Evolutionary conservation across 2,797 vertebrate species (phyloP).

Genomic region (Hippopotamyrus pictus): DNA sequence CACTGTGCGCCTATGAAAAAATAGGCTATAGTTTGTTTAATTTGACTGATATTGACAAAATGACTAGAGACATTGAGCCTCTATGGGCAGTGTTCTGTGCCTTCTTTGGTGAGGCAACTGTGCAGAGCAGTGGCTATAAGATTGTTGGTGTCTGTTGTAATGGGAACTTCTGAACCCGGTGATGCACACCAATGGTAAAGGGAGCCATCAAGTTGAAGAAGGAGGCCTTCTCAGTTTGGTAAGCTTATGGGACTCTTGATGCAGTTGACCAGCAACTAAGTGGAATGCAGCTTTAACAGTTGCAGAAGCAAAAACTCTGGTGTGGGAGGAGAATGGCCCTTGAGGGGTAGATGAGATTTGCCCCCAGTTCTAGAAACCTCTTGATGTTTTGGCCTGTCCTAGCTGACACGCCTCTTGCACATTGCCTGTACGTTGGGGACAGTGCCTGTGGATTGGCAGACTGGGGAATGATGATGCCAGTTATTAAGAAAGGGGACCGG

Average conservation of each 20-base stretch:
- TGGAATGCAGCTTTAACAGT: background rate
- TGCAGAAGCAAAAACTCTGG: background rate
- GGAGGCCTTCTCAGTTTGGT: background rate
- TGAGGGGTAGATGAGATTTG: no score
- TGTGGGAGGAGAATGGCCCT: background rate
- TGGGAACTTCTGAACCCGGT: background rate
- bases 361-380: no score
- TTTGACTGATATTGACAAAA: no score
- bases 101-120: background rate
- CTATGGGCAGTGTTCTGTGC: background rate
- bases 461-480: no score
- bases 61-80: background rate
- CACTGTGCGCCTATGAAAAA: no score
- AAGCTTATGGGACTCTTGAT: background rate
- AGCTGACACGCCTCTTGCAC: no score
- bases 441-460: no score
- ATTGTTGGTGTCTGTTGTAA: background rate
- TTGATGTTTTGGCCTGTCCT: no score
- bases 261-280: background rate
- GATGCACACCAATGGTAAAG: background rate
- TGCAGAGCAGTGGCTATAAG: background rate
- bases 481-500: no score
- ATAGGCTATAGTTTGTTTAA: no score
- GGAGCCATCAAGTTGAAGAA: background rate
- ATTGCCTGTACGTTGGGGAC: no score